Evolutionary conservation across 53 echinoderm and acorn worm species (phyloP).

Genomic region (Antedon mediterranea): DNA sequence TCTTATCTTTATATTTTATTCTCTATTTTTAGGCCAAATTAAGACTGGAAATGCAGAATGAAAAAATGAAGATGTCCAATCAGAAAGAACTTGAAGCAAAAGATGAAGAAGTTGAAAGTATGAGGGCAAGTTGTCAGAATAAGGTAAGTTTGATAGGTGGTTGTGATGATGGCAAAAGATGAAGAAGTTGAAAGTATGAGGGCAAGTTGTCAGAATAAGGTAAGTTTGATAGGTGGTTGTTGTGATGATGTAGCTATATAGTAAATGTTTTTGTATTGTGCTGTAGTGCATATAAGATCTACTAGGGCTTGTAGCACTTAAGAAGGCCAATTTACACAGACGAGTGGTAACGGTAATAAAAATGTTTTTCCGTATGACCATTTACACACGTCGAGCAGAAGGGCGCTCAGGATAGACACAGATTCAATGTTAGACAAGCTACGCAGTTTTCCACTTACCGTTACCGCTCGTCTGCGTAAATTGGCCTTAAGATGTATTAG

Average conservation of each 20-base stretch:
- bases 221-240: constrained; percentile 1
- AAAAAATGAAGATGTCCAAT: constrained; percentile 55
- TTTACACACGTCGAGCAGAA: no score
- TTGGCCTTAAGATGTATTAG: no score
- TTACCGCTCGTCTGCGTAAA: no score
- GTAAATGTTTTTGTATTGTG: constrained; percentile 10
- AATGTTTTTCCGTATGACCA: no score
- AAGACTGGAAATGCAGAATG: constrained; percentile 87
- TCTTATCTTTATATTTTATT: not conserved
- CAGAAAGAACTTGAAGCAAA: constrained; percentile 91
- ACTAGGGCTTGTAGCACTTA: no score
- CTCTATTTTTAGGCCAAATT: constrained; percentile 54
- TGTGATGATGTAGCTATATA: constrained; percentile 7
- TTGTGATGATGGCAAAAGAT: constrained; percentile 38
- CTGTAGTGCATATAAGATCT: no score
- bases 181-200: constrained; percentile 79
- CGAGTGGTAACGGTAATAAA: no score
- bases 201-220: constrained; percentile 60
- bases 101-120: constrained; percentile 82
- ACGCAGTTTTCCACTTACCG: no score
- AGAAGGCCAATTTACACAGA: no score
- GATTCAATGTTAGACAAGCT: no score
- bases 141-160: constrained; percentile 32
- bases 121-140: constrained; percentile 49
- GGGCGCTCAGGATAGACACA: no score